Evolutionary conservation across 2,888 invertebrate genomes (phyloP).

Genomic region (Matsumyia berberina): DNA sequence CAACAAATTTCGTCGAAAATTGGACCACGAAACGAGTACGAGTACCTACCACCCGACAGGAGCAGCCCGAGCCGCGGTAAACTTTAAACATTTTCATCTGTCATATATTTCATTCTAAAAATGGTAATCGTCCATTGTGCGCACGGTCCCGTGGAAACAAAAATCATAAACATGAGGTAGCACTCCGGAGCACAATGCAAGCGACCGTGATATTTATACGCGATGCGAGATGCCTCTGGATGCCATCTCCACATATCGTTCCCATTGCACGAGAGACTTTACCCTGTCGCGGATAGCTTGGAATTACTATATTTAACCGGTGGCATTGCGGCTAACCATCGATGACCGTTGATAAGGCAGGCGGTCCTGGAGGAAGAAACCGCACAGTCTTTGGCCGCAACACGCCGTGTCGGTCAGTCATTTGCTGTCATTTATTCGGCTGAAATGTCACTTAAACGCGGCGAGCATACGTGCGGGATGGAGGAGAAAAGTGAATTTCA

Average conservation of each 20-base stretch:
- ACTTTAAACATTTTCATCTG: conserved; percentile 75
- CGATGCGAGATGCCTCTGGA: conserved; percentile 14
- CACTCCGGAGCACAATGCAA: conserved; percentile 52
- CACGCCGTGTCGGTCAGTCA: conserved; percentile 65
- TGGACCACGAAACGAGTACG: conserved; percentile 43
- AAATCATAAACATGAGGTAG: conserved; percentile 75
- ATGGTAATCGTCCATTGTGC: conserved; percentile 75
- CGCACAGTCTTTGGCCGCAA: conserved; percentile 47
- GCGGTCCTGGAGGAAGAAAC: background rate
- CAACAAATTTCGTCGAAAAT: conserved; percentile 72
- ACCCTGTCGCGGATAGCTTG: conserved; percentile 31
- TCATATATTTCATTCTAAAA: conserved; percentile 77
- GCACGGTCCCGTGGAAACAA: conserved; percentile 32
- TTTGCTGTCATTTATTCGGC: conserved; percentile 69
- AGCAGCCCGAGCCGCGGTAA: conserved; percentile 51
- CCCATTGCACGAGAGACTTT: conserved; percentile 57
- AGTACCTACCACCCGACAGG: background rate
- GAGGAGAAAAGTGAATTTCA: conserved; percentile 45
- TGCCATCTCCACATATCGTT: conserved; percentile 68
- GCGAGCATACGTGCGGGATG: conserved; percentile 3
- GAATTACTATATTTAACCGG: conserved; percentile 74
- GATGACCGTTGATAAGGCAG: conserved; percentile 65
- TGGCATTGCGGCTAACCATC: conserved; percentile 63
- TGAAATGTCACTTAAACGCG: conserved; percentile 54
- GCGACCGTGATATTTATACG: background rate